phyloP scores from a whole-genome alignment of 2,888 invertebrate genomes.

The Nymphalis urticae region DNA sequence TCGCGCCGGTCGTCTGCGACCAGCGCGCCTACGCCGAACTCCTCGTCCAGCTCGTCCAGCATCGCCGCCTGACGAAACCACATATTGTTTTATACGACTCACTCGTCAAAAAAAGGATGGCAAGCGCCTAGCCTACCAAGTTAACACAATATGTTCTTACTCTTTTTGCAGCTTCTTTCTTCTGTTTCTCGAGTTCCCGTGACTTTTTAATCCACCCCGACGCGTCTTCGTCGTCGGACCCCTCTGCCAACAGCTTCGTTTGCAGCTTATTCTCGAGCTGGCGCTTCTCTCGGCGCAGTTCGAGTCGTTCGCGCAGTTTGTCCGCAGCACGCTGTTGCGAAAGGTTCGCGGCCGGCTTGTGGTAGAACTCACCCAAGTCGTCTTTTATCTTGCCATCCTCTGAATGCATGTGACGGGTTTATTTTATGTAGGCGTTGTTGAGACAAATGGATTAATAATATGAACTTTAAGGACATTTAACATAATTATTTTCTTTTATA shows the following conservation, averaged over 20 bases:
- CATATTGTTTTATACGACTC: not conserved
- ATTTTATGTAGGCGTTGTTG: not conserved
- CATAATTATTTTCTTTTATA: no score
- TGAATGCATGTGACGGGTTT: conserved; percentile 33
- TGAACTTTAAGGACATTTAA: no score
- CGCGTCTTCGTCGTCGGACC: conserved; percentile 87
- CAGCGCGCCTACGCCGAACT: conserved; percentile 93
- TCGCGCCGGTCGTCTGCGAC: conserved; percentile 88
- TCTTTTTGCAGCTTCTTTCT: conserved; percentile 91
- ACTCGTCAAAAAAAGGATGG: not conserved
- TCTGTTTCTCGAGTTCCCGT: conserved; percentile 88
- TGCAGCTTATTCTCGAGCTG: conserved; percentile 82
- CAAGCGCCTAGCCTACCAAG: no score
- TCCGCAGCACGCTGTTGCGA: conserved; percentile 88
- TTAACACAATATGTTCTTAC: conserved; percentile 67
- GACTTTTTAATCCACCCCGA: conserved; percentile 91
- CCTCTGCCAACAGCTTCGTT: conserved; percentile 81
- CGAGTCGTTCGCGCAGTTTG: conserved; percentile 90
- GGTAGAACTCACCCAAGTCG: conserved; percentile 90
- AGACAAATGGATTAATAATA: no score
- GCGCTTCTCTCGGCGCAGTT: conserved; percentile 89
- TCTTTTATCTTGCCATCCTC: conserved; percentile 79
- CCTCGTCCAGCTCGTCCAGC: conserved; percentile 96
- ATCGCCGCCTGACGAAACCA: conserved; percentile 88
- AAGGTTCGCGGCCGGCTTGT: conserved; percentile 90